Percentiles rank a stretch among this genome's conserved stretches.
Conservation (phyloP, 2,888 invertebrate genomes). For the Mamestra brassicae region DNA sequence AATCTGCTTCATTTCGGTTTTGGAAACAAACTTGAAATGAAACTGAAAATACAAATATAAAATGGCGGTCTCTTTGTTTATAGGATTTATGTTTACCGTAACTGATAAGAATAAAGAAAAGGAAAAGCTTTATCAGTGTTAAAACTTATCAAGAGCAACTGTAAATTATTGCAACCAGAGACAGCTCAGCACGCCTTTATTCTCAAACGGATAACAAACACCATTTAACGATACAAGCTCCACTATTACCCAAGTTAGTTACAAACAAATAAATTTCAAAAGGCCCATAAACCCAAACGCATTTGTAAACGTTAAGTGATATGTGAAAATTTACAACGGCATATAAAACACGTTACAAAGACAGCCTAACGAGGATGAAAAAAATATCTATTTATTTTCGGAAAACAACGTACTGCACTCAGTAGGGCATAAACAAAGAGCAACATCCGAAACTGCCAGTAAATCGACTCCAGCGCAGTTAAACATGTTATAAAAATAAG, state of each 20-base stretch:
- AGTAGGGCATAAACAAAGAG: constrained; percentile 74
- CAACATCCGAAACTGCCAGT: constrained; percentile 75
- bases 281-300: constrained; percentile 54
- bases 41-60: too few species aligned
- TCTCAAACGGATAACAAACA: constrained; percentile 31
- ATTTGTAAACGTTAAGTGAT: constrained; percentile 73
- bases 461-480: constrained; percentile 88
- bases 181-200: constrained; percentile 8
- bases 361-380: constrained; percentile 50
- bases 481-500: constrained; percentile 85
- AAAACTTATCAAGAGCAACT: constrained; percentile 22
- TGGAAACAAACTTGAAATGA: too few species aligned
- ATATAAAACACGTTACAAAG: constrained; percentile 64
- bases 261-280: constrained; percentile 59
- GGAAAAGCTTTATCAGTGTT: neutral
- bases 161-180: constrained; percentile 12
- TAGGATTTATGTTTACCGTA: neutral
- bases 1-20: too few species aligned
- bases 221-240: constrained; percentile 33
- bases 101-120: neutral
- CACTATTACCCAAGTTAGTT: constrained; percentile 52
- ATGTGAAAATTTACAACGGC: constrained; percentile 78
- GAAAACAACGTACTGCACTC: constrained; percentile 62
- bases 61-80: too few species aligned
- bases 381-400: constrained; percentile 51